These are phyloP conservation scores for Harpagifer antarcticus DNA, from an alignment of 2,797 vertebrate genomes.

Conservation along the genomic window DNA sequence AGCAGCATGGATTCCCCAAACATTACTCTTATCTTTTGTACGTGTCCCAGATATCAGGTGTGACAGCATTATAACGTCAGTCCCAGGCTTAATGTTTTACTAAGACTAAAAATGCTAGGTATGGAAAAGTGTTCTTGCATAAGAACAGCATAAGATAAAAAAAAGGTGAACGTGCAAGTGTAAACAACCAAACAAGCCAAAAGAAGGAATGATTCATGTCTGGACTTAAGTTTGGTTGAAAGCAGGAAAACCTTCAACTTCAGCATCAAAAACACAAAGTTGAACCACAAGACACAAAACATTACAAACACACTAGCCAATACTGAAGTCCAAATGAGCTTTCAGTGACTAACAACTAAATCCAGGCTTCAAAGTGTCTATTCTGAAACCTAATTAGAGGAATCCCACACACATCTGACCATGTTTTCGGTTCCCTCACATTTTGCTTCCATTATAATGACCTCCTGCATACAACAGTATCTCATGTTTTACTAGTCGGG, in stretches of 20 bases:
- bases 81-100: slow-evolving; percentile 1
- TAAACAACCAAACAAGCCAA: neutral
- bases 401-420: neutral
- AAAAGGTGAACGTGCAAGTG: neutral
- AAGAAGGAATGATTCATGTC: neutral
- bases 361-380: neutral
- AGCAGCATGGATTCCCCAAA: slow-evolving; percentile 1
- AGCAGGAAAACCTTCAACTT: neutral
- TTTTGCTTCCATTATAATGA: slow-evolving; percentile 19
- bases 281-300: neutral
- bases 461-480: slow-evolving; percentile 23
- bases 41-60: neutral
- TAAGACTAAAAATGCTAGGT: neutral
- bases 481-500: slow-evolving; percentile 12
- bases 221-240: neutral
- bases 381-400: neutral
- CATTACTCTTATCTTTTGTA: neutral
- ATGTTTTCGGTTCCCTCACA: neutral
- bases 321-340: neutral
- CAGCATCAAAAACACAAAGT: neutral
- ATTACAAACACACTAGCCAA: neutral
- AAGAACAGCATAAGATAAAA: neutral
- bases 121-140: neutral
- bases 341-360: neutral
- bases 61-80: neutral